Evolutionary conservation across 2,888 invertebrate species (phyloP).

Genomic region (Pocota personata): DNA sequence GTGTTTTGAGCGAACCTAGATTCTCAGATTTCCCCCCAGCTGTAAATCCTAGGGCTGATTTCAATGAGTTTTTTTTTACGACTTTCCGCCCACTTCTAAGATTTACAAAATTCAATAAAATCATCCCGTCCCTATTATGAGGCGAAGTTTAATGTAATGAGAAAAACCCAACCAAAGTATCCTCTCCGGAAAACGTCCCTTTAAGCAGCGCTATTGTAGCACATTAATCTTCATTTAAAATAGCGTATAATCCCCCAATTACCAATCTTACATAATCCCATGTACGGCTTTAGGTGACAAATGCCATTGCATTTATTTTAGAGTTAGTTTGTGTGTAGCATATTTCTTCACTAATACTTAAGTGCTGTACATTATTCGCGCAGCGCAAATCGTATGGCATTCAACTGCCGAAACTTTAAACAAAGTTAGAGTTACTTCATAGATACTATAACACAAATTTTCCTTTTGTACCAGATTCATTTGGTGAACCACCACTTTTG

Average conservation of each 20-base stretch:
- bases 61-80: background rate
- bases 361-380: background rate
- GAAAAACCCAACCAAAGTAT: background rate
- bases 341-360: background rate
- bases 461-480: background rate
- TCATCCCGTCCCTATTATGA: background rate
- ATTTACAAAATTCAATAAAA: background rate
- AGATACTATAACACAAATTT: background rate
- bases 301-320: slow-evolving; percentile 13
- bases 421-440: background rate
- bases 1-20: too few relatives aligned
- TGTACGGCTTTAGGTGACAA: background rate
- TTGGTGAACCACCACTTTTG: too few relatives aligned
- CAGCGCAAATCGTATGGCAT: background rate
- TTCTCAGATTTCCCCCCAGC: too few relatives aligned
- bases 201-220: background rate
- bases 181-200: background rate
- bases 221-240: slow-evolving; percentile 26
- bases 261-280: background rate
- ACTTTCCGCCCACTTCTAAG: background rate
- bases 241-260: slow-evolving; percentile 21
- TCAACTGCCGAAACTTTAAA: background rate
- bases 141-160: background rate
- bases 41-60: too few relatives aligned
- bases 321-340: background rate